A percentile compares a stretch with the other conserved stretches of the same genome.
These are phyloP conservation scores for Oryzias curvinotus DNA, from an alignment of 2,113 vertebrate species.

Conservation along the genomic window DNA sequence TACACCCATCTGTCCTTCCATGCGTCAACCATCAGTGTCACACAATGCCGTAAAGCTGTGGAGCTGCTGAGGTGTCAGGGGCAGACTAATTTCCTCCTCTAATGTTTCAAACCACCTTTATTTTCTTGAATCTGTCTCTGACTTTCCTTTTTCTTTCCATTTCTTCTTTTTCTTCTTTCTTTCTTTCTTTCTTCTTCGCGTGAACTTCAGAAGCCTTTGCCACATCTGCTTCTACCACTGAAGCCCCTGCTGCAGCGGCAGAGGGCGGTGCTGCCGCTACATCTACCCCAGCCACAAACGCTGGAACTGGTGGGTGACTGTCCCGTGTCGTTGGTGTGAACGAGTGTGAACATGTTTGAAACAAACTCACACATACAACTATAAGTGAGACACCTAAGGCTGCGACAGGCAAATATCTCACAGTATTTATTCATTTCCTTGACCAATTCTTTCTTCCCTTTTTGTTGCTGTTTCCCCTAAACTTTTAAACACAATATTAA, in stretches of 20 bases:
- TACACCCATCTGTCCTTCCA: constrained; percentile 61
- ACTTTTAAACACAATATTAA: no score
- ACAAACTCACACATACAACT: neutral
- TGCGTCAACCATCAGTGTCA: constrained; percentile 58
- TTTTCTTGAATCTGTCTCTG: constrained; percentile 11
- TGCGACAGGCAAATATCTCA: no score
- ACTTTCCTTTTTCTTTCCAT: constrained; percentile 16
- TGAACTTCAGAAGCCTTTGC: constrained; percentile 89
- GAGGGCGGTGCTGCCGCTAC: constrained; percentile 86
- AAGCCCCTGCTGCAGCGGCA: constrained; percentile 82
- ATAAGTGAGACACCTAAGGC: neutral
- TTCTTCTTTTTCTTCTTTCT: constrained; percentile 21
- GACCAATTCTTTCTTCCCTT: no score
- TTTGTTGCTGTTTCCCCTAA: no score
- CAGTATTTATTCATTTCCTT: no score
- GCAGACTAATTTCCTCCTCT: neutral
- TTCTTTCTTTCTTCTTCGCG: constrained; percentile 11
- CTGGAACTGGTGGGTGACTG: constrained; percentile 75
- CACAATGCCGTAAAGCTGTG: constrained; percentile 7
- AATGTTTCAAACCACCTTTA: neutral
- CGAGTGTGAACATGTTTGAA: constrained; percentile 10
- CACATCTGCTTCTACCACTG: constrained; percentile 87
- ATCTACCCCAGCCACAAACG: constrained; percentile 83
- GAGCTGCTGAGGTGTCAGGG: neutral
- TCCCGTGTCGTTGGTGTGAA: constrained; percentile 24